These are phyloP conservation scores for Malacosoma neustria DNA, from an alignment of 2,888 invertebrate genomes.

Conservation along the genomic window DNA sequence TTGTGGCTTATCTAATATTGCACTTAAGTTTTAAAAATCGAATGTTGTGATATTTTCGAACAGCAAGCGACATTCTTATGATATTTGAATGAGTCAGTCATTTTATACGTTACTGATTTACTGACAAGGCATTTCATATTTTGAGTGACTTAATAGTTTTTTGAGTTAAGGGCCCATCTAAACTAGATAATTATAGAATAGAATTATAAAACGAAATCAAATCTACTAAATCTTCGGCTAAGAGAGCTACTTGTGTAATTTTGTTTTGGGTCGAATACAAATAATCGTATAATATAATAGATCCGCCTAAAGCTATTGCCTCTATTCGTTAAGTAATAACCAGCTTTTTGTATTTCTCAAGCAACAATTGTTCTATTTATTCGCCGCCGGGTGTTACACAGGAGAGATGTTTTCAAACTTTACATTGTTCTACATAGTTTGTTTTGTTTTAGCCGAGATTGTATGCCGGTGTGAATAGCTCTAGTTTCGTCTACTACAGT, in stretches of 20 bases:
- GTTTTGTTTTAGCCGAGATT: background rate
- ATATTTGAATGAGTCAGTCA: too few relatives aligned
- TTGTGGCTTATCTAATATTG: too few relatives aligned
- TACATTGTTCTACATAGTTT: background rate
- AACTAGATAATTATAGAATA: slow-evolving; percentile 34
- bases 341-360: background rate
- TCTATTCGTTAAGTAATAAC: background rate
- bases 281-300: background rate
- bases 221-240: slow-evolving; percentile 14
- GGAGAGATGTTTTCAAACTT: background rate
- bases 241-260: background rate
- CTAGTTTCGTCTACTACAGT: background rate
- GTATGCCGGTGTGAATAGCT: background rate
- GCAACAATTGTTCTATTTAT: background rate
- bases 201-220: slow-evolving; percentile 43
- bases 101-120: too few relatives aligned
- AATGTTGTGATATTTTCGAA: too few relatives aligned
- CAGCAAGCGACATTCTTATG: too few relatives aligned
- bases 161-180: background rate
- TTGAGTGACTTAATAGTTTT: background rate
- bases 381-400: background rate
- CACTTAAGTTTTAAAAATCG: too few relatives aligned
- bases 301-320: background rate
- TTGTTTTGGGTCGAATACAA: background rate
- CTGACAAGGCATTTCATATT: background rate